A percentile compares a stretch with the other conserved stretches of the same genome.
Evolutionary conservation across 2,888 invertebrate species (phyloP).

Genomic region (Eucriotettix oculatus): DNA sequence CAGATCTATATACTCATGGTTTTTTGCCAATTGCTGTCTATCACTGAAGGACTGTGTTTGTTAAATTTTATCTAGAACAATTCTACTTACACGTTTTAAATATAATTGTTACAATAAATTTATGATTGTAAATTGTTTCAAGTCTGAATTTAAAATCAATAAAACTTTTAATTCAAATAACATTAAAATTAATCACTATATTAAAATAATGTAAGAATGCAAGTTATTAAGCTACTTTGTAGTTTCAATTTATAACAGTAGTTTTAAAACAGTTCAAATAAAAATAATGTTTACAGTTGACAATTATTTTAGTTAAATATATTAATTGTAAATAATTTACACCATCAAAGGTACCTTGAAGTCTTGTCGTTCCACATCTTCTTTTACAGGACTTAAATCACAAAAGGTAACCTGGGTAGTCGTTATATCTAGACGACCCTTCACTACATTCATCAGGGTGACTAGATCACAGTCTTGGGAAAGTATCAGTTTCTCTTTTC

Average conservation of each 20-base stretch:
- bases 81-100: no score
- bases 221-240: not conserved
- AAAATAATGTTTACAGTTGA: not conserved
- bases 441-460: constrained; percentile 38
- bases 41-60: no score
- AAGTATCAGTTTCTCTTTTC: constrained; percentile 38
- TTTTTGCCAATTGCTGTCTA: no score
- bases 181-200: no score
- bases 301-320: not conserved
- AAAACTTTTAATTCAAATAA: no score
- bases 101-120: no score
- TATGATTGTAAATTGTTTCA: no score
- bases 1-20: no score
- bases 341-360: constrained; percentile 23
- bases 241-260: not conserved
- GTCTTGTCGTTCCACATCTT: constrained; percentile 32
- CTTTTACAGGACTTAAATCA: constrained; percentile 35
- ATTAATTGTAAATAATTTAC: not conserved
- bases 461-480: constrained; percentile 44
- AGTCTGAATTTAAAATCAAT: no score
- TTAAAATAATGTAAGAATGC: no score
- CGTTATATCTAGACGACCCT: constrained; percentile 43
- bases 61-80: no score
- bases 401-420: constrained; percentile 39
- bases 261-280: not conserved